These are phyloP conservation scores for Chaetops frenatus DNA, from an alignment of 2,113 vertebrate genomes.

Conservation along the genomic window DNA sequence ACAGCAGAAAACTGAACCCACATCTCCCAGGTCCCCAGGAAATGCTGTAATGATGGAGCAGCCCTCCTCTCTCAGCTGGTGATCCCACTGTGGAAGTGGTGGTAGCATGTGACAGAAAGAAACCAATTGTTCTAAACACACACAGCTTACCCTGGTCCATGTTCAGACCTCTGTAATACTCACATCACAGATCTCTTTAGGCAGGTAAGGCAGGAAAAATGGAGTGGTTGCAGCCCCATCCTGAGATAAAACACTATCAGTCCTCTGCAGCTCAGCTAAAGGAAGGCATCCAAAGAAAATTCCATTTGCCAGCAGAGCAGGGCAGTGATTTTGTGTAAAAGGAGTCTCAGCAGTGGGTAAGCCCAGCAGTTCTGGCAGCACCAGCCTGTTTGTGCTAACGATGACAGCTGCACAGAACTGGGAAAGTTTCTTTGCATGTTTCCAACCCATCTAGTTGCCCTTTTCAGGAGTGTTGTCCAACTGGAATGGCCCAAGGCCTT, in stretches of 20 bases:
- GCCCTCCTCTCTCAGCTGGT: neutral
- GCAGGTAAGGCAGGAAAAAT: neutral
- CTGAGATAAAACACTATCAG: neutral
- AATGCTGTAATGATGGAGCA: neutral
- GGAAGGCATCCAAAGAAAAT: neutral
- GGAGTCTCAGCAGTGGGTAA: neutral
- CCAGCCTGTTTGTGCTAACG: conserved; percentile 5
- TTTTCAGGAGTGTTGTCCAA: neutral
- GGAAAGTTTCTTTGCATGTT: conserved; percentile 12
- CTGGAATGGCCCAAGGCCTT: conserved; percentile 12
- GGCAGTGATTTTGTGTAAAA: neutral
- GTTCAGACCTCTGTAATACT: neutral
- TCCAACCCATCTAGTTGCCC: neutral
- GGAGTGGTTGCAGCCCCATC: neutral
- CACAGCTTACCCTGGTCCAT: neutral
- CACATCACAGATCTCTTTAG: neutral
- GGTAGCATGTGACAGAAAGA: neutral
- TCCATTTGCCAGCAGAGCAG: neutral
- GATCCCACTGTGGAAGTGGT: neutral
- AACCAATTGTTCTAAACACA: neutral
- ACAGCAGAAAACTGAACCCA: neutral
- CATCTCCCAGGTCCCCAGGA: neutral
- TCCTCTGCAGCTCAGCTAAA: neutral
- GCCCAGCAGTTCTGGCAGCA: conserved; percentile 34
- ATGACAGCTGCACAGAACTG: conserved; percentile 51